Conservation (phyloP, 2,888 invertebrate species). For the Nasonia oneida region DNA sequence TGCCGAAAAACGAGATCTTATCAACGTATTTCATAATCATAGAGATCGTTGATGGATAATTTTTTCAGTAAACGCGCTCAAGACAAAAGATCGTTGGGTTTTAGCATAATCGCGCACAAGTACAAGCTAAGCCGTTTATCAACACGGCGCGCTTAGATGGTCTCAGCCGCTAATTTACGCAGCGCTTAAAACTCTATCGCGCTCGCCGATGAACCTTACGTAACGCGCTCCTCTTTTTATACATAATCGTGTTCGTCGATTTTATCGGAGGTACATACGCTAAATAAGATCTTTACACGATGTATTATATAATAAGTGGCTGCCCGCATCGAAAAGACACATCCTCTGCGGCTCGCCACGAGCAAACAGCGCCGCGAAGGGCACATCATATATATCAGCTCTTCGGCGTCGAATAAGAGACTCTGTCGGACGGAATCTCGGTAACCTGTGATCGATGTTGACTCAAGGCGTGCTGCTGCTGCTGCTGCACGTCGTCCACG, state of each 20-base stretch:
- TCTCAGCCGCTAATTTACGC: conserved; percentile 39
- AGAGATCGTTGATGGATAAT: neutral
- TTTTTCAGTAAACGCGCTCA: conserved; percentile 5
- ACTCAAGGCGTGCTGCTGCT: conserved; percentile 73
- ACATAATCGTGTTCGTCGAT: neutral
- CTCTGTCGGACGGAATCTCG: conserved; percentile 1
- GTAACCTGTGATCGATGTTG: conserved; percentile 66
- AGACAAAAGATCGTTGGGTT: neutral
- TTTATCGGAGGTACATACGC: neutral
- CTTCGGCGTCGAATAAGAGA: neutral
- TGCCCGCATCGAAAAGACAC: conserved; percentile 5
- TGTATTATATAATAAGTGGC: too few relatives aligned
- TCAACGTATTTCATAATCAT: too few relatives aligned
- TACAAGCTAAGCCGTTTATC: conserved; percentile 36
- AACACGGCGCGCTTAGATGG: conserved; percentile 36
- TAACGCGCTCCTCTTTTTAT: neutral
- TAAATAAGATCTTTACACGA: neutral
- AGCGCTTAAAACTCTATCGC: conserved; percentile 5
- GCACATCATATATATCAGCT: too few relatives aligned
- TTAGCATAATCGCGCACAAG: neutral
- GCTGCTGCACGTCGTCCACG: conserved; percentile 61
- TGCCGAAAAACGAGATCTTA: too few relatives aligned
- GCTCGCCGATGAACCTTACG: neutral
- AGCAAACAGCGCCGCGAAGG: conserved; percentile 30
- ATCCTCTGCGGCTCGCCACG: neutral